Base-by-base conservation (phyloP, 2,888 invertebrate genomes). In the Omphaloscelis lunosa region DNA sequence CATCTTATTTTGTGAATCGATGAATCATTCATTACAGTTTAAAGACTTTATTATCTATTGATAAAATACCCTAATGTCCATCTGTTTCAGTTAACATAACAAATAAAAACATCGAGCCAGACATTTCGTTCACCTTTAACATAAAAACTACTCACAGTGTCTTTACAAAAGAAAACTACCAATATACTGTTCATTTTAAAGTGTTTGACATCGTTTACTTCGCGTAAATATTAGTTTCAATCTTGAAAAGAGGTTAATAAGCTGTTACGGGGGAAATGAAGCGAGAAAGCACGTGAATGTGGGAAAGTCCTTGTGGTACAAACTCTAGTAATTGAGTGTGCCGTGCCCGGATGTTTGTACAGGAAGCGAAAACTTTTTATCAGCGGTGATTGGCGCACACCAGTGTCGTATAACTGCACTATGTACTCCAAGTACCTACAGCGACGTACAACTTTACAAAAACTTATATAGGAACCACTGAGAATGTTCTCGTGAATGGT, bases 241-340 rank as follows among this genome's bases (percentile, higher is more conserved):
- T 90, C 86, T 87, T 74, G 82, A 84, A 92, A 90, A 84, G 88
- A 89, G 90, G 92, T 92, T 92, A 92, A 92, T 93, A 93, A 93
- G 91, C 91, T 90, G 89, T 90, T 91, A 90, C 90, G 85, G 85
- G 74, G 79, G 86, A 88, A 90, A 86, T 86, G 79, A 84, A 87
- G 84, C 75, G 85, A 85, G 87, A 83, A 92, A 91, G 91, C 90
- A 90, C 81, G 88, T 88, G 86, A 89, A 92, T 93, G 93, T 93
- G 91, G 90, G 88, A 91, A 94, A 91, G 91, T 93, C 91, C 91
- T 92, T 89, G 92, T 91, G 92, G 92, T 91, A 93, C 93, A 93
- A 95, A 94, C 93, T 94, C 90, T 84, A 91, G 95, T 95, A 95
- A 96, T 95, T 95, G 95, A 95, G 95, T 94, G 94, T 92, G 90